Evolutionary conservation across 2,888 invertebrate genomes (phyloP), one percentile per base, ranked within the genome.

Genomic region (Lapara coniferarum): DNA sequence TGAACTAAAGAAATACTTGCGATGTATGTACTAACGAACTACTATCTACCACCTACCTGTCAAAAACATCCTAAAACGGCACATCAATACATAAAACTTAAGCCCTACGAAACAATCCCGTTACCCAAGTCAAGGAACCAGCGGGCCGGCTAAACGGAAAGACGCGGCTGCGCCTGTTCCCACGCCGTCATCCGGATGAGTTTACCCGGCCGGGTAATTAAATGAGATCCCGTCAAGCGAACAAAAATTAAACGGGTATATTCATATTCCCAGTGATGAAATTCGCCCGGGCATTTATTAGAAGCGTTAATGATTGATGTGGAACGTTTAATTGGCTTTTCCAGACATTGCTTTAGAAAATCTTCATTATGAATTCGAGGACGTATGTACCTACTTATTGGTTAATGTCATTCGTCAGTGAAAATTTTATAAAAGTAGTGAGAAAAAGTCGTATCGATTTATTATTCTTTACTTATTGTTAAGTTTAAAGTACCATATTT

Each of bases 181-280:
- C 84, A 84, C 77, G 77, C 73, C 75, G 73, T 78, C 77, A 75
- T 58, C 69, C 69, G 73, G 77, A 74, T 71, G 70, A 71, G 77
- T 73, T 73, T 78, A 79, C 75, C 81, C 81, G 76, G 71, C 79
- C 83, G 80, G 78, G 79, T 89, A 89, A 89, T 90, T 89, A 86
- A 83, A 86, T 86, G 83, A 85, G 79, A 80, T 75, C 70, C 81
- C 81, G 77, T 82, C 82, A 80, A 84, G 85, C 88, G 86, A 81
- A 85, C 85, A 88, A 88, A 89, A 86, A 83, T 85, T 82, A 81
- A 81, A 80, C 76, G 82, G 75, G 77, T 74, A 80, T 81, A 83
- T 85, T 83, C 83, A 84, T 85, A 86, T 83, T 83, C 77, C 79
- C 37, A 56, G 53, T 16, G 19, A 59, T 16, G 19, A 59, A 67